Percentiles rank a stretch among this genome's conserved stretches.
These are phyloP conservation scores for Cantharis lateralis DNA, from an alignment of 2,888 invertebrate species.

Conservation along the genomic window DNA sequence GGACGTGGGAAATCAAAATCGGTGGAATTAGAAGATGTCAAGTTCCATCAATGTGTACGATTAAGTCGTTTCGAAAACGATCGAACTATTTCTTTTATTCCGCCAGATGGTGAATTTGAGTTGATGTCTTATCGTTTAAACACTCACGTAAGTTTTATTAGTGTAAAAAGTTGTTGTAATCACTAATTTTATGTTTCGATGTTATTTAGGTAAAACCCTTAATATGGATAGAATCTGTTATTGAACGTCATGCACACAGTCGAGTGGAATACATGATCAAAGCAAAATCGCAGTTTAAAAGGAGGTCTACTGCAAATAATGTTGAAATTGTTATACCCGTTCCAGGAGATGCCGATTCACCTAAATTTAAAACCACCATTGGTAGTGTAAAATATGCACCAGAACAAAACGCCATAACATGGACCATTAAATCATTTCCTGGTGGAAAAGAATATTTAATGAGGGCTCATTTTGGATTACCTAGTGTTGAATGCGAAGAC, in stretches of 20 bases:
- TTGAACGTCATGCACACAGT: slow-evolving; percentile 96
- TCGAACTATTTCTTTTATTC: slow-evolving; percentile 96
- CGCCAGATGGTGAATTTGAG: slow-evolving; percentile 99
- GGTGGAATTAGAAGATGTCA: slow-evolving; percentile 97
- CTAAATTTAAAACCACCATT: slow-evolving; percentile 96
- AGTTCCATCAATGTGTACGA: slow-evolving; percentile 98
- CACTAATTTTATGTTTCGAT: neutral
- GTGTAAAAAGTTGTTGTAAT: neutral
- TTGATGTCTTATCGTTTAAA: slow-evolving; percentile 97
- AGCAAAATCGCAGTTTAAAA: slow-evolving; percentile 97
- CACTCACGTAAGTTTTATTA: slow-evolving; percentile 70
- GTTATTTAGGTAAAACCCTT: slow-evolving; percentile 75
- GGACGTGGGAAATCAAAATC: slow-evolving; percentile 97
- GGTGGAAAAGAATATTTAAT: slow-evolving; percentile 98
- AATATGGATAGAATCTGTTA: slow-evolving; percentile 99
- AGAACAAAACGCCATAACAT: slow-evolving; percentile 94
- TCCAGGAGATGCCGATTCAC: slow-evolving; percentile 96
- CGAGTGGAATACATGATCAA: slow-evolving; percentile 99
- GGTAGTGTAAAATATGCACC: slow-evolving; percentile 98
- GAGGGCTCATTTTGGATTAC: slow-evolving; percentile 96
- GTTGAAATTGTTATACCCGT: slow-evolving; percentile 97
- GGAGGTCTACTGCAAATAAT: slow-evolving; percentile 97
- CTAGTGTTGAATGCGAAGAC: slow-evolving; percentile 94
- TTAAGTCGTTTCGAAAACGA: slow-evolving; percentile 97
- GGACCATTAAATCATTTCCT: slow-evolving; percentile 97